These are phyloP conservation scores for Drosophila oshimai DNA, from an alignment of 1,140 invertebrate species.

Conservation along the genomic window DNA sequence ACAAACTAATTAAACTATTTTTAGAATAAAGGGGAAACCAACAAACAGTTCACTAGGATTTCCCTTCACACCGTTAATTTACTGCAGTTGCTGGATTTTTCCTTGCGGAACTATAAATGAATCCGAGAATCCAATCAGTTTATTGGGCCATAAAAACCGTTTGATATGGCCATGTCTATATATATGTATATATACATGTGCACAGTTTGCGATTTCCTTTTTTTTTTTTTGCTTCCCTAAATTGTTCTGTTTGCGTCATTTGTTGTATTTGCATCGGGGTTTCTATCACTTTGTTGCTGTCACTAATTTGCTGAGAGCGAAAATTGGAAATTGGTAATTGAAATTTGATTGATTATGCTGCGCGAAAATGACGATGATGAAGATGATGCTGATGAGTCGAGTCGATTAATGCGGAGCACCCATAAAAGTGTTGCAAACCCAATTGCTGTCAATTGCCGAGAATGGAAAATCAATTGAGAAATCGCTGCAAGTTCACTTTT, in stretches of 20 bases:
- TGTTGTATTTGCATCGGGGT: constrained; percentile 11
- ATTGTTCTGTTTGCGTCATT: constrained; percentile 27
- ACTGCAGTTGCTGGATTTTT: neutral
- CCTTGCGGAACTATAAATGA: neutral
- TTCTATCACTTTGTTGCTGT: constrained; percentile 41
- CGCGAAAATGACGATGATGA: neutral
- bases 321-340: constrained; percentile 51
- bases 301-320: constrained; percentile 40
- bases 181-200: neutral
- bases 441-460: constrained; percentile 56
- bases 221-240: constrained; percentile 14
- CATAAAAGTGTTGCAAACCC: constrained; percentile 12
- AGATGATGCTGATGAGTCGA: neutral
- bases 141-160: constrained; percentile 21
- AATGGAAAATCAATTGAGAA: constrained; percentile 19
- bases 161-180: constrained; percentile 6
- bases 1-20: neutral
- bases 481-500: constrained; percentile 20
- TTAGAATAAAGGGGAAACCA: neutral
- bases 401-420: constrained; percentile 16
- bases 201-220: constrained; percentile 21
- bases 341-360: constrained; percentile 43
- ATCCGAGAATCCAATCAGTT: constrained; percentile 2
- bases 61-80: neutral
- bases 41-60: neutral